Base-by-base conservation (phyloP, 2,113 vertebrate genomes). In the Oxygymnocypris stewartii region DNA sequence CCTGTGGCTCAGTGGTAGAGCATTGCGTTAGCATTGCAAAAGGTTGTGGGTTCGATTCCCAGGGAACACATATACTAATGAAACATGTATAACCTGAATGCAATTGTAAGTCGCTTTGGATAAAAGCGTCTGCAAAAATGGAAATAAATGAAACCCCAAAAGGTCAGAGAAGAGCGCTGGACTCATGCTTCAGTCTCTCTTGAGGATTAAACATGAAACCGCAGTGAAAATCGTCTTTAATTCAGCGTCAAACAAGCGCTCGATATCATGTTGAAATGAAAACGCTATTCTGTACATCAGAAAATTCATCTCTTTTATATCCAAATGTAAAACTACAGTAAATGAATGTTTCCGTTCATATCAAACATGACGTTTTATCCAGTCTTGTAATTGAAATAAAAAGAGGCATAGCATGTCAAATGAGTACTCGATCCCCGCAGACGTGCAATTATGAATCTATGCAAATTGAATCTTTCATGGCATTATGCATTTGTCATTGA, bases 371-470 rank as follows among this genome's bases (percentile, higher is more conserved):
- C 6, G 76, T 57, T 61, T 59, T 16, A 42, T 80, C 54, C 51
- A 16, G 78, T 59, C 23, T 44, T 16, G 23, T 16, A 42, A 40
- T 44, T 63, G 0, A 63, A 28, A 13, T 63, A 14, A 28, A 25
- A 59, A 25, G 25, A 44, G 59, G 13, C 59, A 44, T 18, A 28
- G n/a, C n/a, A 47, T 65, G 40, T 81, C 79, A n/a, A 63, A 61
- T 25, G 78, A 63, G 37, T 65, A 47, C 79, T 47, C 42, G 42
- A 65, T 81, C 59, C 20, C 5, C 23, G 8, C n/a, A 81, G 79
- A 65, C 79, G 2, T 65, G 37, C 79, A 65, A 81, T 81, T 81
- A 47, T 47, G n/a, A 81, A 9, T 44, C 14, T 42, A 20, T 28
- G 37, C 79, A 20, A n/a, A 65, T 44, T 25, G 25, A 47, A 65